Evolutionary conservation across 2,797 vertebrate species (phyloP).

Genomic region (Octomys mimax): DNA sequence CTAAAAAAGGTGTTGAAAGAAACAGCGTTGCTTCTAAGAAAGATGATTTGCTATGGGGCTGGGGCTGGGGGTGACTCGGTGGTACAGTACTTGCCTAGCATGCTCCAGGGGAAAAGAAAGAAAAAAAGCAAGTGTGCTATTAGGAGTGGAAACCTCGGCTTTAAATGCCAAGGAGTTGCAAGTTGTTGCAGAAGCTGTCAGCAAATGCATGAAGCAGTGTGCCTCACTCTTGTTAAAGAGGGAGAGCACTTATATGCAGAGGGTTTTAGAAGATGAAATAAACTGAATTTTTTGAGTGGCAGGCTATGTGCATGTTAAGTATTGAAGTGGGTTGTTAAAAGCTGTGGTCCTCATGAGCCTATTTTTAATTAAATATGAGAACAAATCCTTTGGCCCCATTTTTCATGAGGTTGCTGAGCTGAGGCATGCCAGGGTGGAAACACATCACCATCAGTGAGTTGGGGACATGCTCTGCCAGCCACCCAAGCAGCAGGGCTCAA

Average conservation of each 20-base stretch:
- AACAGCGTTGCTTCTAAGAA: background rate
- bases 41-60: background rate
- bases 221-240: background rate
- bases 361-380: background rate
- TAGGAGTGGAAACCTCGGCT: background rate
- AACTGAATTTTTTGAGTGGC: background rate
- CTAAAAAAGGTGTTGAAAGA: background rate
- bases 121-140: background rate
- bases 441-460: fast-evolving
- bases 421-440: background rate
- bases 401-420: background rate
- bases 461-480: background rate
- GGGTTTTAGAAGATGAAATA: background rate
- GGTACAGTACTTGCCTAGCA: background rate
- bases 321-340: background rate
- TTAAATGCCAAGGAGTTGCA: background rate
- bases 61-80: background rate
- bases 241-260: background rate
- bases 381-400: background rate
- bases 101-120: background rate
- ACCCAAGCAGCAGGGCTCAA: fast-evolving
- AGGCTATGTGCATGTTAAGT: background rate
- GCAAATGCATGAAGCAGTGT: background rate
- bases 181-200: background rate
- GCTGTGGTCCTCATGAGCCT: background rate